These are phyloP conservation scores for Poeciliopsis presidionis DNA, from an alignment of 2,797 vertebrate genomes.

Conservation along the genomic window DNA sequence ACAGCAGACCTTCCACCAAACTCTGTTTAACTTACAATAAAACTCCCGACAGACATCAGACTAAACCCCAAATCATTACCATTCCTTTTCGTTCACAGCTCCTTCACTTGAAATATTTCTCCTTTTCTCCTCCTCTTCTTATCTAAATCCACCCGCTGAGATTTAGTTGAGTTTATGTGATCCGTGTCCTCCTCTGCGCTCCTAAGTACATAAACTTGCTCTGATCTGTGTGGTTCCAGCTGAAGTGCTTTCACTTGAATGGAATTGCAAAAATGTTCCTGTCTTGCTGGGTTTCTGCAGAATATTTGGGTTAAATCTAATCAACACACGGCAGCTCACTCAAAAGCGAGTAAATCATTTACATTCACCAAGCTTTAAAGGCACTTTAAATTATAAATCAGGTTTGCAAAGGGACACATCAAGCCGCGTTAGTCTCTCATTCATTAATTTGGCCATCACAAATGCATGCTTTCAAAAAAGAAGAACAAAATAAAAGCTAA, in stretches of 20 bases:
- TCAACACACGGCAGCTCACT: conserved; percentile 7
- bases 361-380: conserved; percentile 27
- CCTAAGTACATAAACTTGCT: neutral
- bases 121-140: neutral
- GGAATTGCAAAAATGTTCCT: conserved; percentile 16
- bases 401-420: conserved; percentile 22
- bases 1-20: conserved; percentile 48
- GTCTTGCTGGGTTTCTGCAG: conserved; percentile 4
- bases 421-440: neutral
- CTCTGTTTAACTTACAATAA: conserved; percentile 6
- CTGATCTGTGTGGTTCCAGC: neutral
- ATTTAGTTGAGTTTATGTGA: neutral
- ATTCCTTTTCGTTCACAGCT: neutral
- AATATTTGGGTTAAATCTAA: conserved; percentile 20
- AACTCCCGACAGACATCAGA: conserved; percentile 24
- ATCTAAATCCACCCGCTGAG: neutral
- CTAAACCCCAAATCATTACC: neutral
- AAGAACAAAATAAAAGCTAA: neutral
- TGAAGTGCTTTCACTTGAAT: conserved; percentile 1
- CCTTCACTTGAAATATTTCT: neutral
- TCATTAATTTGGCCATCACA: neutral
- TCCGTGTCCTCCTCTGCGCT: neutral
- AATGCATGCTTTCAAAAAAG: neutral
- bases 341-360: conserved; percentile 56
- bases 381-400: conserved; percentile 45